These are phyloP conservation scores for Lagocephalus sceleratus DNA, from an alignment of 2,797 vertebrate species.

Conservation along the genomic window DNA sequence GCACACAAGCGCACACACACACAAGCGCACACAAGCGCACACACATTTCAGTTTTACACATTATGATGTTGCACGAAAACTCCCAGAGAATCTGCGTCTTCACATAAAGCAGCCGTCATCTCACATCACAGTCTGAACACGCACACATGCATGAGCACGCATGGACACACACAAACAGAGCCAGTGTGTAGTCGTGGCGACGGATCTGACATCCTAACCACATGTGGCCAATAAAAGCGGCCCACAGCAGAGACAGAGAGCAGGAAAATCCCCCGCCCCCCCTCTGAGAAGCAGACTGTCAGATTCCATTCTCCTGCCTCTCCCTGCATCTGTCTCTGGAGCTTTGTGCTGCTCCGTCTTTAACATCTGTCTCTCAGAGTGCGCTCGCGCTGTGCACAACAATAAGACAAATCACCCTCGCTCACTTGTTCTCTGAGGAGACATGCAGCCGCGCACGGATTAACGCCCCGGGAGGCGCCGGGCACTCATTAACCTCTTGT, in stretches of 20 bases:
- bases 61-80: slow-evolving; percentile 21
- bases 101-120: slow-evolving; percentile 39
- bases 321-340: slow-evolving; percentile 18
- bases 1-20: no score
- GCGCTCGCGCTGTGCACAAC: background rate
- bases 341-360: slow-evolving; percentile 2
- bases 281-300: slow-evolving; percentile 20
- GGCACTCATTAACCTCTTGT: background rate
- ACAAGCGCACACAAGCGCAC: no score
- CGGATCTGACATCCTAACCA: slow-evolving; percentile 62
- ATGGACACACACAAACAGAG: slow-evolving; percentile 17
- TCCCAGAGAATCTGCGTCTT: slow-evolving; percentile 37
- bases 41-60: background rate
- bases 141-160: slow-evolving; percentile 28
- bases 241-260: slow-evolving; percentile 29
- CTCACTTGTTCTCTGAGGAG: background rate
- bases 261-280: slow-evolving; percentile 47
- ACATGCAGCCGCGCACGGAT: no score
- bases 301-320: slow-evolving; percentile 31
- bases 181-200: slow-evolving; percentile 49
- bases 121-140: slow-evolving; percentile 35
- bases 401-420: background rate
- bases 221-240: slow-evolving; percentile 63
- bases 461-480: no score
- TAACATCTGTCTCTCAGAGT: background rate